Base-by-base conservation (phyloP, 1,140 invertebrate species). In the Euwallacea similis region DNA sequence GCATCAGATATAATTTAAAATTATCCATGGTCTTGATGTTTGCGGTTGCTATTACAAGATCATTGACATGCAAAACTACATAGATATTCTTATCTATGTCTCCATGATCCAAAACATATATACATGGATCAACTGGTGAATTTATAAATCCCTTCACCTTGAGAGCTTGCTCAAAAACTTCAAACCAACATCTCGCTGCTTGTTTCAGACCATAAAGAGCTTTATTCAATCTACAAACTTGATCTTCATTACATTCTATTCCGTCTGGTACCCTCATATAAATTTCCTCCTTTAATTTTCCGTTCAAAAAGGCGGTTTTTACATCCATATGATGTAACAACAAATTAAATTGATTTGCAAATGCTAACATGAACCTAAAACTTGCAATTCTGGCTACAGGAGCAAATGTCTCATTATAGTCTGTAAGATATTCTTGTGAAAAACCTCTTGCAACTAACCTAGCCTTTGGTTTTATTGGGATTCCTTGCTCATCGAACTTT, bases 201-300 rank as follows among this genome's bases (percentile, higher is more conserved):
- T 84, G 82, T 77, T 83, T 82, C 11, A 84, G 73, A 0, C 80
- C 82, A 74, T 84, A 84, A 13, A 83, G 64, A 44, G 78, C 74
- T 72, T 80, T 82, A 47, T 81, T 80, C 46, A 84, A 71, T 74
- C 71, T 80, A 62, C 77, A 80, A 42, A 80, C 69, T 55, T 75
- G 16, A 46, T 76, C 70, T 62, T 15, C 33, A 11, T 76, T 44
- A 42, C 66, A 56, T 21, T 67, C 42, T 13, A 79, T 71, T 4
- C 79, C 80, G 73, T 83, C 75, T 58, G 83, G 83, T 61, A 79
- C 63, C 70, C 74, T 54, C 74, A 82, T 80, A 70, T 76, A 82
- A 9, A 82, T 74, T 53, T 77, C 74, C 74, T 84, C 82, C 47
- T 82, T 76, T 59, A 83, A 74, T 7, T 63, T 43, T 50, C 78